These are phyloP conservation scores for Xestoiulus laeticollis DNA, from an alignment of 2,888 invertebrate species.

Conservation along the genomic window DNA sequence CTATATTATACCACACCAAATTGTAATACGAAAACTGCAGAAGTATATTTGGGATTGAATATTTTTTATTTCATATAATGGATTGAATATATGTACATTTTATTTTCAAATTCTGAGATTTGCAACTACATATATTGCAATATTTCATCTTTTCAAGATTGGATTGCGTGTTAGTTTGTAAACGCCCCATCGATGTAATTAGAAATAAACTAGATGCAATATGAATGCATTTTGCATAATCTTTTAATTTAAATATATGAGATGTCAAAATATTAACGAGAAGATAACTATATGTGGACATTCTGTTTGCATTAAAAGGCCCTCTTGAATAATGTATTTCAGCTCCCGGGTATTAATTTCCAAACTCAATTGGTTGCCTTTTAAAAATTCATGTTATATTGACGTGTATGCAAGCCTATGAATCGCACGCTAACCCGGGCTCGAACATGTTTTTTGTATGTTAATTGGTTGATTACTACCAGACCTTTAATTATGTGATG, in stretches of 20 bases:
- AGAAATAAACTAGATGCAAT: no score
- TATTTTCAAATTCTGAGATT: no score
- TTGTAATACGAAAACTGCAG: no score
- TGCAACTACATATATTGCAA: no score
- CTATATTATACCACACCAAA: no score
- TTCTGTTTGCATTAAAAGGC: neutral
- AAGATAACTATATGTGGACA: neutral
- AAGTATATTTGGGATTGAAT: no score
- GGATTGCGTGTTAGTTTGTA: no score
- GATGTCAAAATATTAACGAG: neutral
- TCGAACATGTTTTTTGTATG: neutral
- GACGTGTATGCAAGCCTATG: neutral
- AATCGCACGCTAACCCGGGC: neutral
- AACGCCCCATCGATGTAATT: neutral
- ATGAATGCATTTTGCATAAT: no score
- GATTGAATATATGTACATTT: no score
- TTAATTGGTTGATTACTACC: neutral
- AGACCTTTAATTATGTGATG: constrained; percentile 23
- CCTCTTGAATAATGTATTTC: neutral
- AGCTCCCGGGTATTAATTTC: neutral
- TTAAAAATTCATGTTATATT: neutral
- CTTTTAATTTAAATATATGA: neutral
- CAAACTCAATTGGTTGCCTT: neutral
- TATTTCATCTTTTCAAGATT: no score
- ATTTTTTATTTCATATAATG: no score